These are phyloP conservation scores for Empis stercorea DNA, from an alignment of 2,888 invertebrate genomes.

Conservation along the genomic window DNA sequence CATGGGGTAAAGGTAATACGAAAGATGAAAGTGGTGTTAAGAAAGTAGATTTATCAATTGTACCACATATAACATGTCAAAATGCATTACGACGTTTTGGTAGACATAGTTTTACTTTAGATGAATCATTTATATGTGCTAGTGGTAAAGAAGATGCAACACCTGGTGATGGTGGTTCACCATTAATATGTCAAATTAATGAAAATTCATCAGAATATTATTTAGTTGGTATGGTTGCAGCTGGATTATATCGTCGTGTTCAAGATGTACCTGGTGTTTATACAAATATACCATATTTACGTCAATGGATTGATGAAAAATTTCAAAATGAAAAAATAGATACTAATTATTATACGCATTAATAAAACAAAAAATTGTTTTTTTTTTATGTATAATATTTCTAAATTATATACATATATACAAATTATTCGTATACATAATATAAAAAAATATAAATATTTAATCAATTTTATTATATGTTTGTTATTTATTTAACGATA, in stretches of 20 bases:
- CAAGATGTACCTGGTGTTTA: conserved; percentile 50
- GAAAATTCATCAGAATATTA: conserved; percentile 26
- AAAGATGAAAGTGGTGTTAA: conserved; percentile 43
- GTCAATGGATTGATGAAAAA: conserved; percentile 49
- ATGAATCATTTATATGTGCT: conserved; percentile 60
- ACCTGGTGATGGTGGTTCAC: conserved; percentile 57
- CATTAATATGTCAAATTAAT: conserved; percentile 51
- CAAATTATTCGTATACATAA: too few relatives aligned
- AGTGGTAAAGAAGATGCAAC: conserved; percentile 50
- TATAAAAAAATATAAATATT: too few relatives aligned
- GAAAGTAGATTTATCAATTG: conserved; percentile 55
- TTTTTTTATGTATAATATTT: too few relatives aligned
- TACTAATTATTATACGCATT: too few relatives aligned
- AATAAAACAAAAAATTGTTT: too few relatives aligned
- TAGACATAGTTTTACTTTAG: conserved; percentile 48
- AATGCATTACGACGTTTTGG: conserved; percentile 43
- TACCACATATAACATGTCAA: conserved; percentile 39
- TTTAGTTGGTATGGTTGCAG: conserved; percentile 37
- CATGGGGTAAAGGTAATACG: conserved; percentile 23
- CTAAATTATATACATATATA: too few relatives aligned
- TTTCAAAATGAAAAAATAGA: not conserved
- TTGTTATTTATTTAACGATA: too few relatives aligned
- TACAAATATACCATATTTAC: conserved; percentile 48
- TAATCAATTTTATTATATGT: too few relatives aligned
- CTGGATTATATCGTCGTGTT: conserved; percentile 65